Percentiles rank a stretch among this genome's conserved stretches.
phyloP scores from a whole-genome alignment of 2,888 invertebrate species.

The Amaurobius ferox region DNA sequence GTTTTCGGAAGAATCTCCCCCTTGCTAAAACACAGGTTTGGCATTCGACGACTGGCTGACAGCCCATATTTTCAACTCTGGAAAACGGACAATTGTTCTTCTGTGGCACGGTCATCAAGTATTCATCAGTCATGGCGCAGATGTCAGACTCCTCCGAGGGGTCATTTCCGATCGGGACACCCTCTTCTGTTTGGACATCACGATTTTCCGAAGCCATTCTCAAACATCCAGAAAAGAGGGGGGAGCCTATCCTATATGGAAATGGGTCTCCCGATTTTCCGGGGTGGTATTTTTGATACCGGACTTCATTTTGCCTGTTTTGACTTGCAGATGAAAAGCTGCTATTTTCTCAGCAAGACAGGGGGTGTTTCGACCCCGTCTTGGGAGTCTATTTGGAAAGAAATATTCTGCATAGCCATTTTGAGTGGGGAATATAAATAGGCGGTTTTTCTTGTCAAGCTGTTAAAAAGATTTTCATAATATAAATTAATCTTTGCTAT shows the following conservation, averaged over 20 bases:
- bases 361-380: background rate
- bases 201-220: background rate
- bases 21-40: conserved; percentile 4
- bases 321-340: conserved; percentile 60
- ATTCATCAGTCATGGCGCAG: conserved; percentile 61
- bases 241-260: background rate
- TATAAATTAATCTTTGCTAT: no score
- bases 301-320: conserved; percentile 56
- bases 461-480: no score
- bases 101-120: conserved; percentile 37
- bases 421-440: background rate
- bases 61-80: conserved; percentile 9
- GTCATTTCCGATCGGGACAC: conserved; percentile 50
- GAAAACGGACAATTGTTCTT: conserved; percentile 66
- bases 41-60: background rate
- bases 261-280: conserved; percentile 10
- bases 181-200: background rate
- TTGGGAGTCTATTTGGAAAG: background rate
- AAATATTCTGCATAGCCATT: background rate
- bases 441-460: no score
- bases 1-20: no score
- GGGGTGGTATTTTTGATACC: conserved; percentile 5
- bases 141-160: conserved; percentile 13
- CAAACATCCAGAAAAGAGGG: background rate
- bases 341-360: background rate